A percentile compares a stretch with the other conserved stretches of the same genome.
phyloP scores from a whole-genome alignment of 1,140 invertebrate genomes.

The Bombus consobrinus region DNA sequence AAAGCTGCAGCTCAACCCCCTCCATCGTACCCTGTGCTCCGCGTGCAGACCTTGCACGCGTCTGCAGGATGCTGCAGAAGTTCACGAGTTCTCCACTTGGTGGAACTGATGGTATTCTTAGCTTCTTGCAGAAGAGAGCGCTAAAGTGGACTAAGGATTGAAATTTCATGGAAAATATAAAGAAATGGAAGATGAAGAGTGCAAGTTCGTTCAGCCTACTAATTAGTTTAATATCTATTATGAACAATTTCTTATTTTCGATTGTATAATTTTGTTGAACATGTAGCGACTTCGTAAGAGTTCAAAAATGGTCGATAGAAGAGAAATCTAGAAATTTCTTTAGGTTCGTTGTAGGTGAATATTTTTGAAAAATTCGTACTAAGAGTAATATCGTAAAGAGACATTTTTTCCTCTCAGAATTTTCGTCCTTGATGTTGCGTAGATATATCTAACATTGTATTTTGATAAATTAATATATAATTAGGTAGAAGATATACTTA shows the following conservation, averaged over 20 bases:
- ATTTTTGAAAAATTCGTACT: too few relatives aligned
- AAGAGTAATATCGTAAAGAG: too few relatives aligned
- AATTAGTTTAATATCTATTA: background rate
- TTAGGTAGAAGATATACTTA: background rate
- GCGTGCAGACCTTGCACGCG: conserved; percentile 7
- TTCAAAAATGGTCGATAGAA: background rate
- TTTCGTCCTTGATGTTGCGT: background rate
- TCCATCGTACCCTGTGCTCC: conserved; percentile 50
- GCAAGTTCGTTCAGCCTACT: background rate
- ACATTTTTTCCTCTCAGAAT: background rate
- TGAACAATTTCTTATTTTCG: background rate
- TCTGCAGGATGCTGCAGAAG: conserved; percentile 37
- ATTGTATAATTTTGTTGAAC: background rate
- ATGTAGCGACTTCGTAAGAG: background rate
- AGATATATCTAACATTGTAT: too few relatives aligned
- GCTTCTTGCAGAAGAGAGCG: background rate
- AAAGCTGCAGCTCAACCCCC: conserved; percentile 72
- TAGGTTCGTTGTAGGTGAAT: background rate
- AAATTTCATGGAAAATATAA: background rate
- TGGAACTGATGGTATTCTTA: background rate
- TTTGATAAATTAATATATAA: background rate
- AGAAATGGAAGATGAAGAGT: background rate
- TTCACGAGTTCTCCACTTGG: conserved; percentile 37
- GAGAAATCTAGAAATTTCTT: background rate
- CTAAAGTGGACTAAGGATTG: background rate